Base-by-base conservation (phyloP, 2,888 invertebrate species). In the Fragum sueziense region DNA sequence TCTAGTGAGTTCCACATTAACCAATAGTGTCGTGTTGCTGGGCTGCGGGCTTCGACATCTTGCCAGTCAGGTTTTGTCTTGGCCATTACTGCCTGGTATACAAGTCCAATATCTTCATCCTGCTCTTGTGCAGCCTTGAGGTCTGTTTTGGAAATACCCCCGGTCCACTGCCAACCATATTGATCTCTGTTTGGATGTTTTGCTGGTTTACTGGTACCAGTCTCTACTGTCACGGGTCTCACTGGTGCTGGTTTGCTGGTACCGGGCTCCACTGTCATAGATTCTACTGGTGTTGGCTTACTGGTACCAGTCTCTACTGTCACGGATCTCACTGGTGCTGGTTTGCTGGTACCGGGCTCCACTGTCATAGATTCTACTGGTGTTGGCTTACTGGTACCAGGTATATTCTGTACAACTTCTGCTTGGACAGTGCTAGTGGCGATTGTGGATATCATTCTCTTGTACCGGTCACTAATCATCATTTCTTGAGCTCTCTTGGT, bases 401-500 rank as follows among this genome's bases (percentile, higher is more conserved):
- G n/a, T n/a, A n/a, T n/a, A n/a, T n/a, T n/a, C n/a, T n/a, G n/a
- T n/a, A n/a, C n/a, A n/a, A n/a, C n/a, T n/a, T n/a, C n/a, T n/a
- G n/a, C n/a, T n/a, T n/a, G n/a, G n/a, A n/a, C n/a, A n/a, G n/a
- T n/a, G n/a, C n/a, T n/a, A n/a, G n/a, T n/a, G n/a, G n/a, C n/a
- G n/a, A n/a, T n/a, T n/a, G n/a, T n/a, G n/a, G n/a, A n/a, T n/a
- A n/a, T n/a, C n/a, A n/a, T n/a, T n/a, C n/a, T n/a, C n/a, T n/a
- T n/a, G n/a, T n/a, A n/a, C n/a, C n/a, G n/a, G n/a, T n/a, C n/a
- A n/a, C n/a, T n/a, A n/a, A n/a, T n/a, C n/a, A n/a, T n/a, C n/a
- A 75, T 75, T 25, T 75, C 61, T 27, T 75, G 34, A 22, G 75
- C 75, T 59, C 70, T 27, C n/a, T 62, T 69, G 22, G 6, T 59